These are phyloP conservation scores for Pyrgus malvae DNA, from an alignment of 2,888 invertebrate genomes.

Conservation along the genomic window DNA sequence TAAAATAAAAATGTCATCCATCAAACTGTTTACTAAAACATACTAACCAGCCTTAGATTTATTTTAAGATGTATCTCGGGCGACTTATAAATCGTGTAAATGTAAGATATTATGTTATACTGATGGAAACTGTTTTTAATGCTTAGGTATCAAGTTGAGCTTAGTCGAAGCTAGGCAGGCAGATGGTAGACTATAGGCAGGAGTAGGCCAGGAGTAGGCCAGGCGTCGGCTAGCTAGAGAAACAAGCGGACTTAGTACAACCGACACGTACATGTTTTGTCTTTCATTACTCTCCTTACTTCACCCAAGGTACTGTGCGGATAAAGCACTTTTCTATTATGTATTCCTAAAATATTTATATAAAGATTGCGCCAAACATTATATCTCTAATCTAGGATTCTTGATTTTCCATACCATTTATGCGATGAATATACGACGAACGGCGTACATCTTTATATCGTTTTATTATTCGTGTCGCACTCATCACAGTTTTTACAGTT, in stretches of 20 bases:
- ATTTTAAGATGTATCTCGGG: not conserved
- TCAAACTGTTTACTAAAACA: too few species aligned
- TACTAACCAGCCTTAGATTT: not conserved
- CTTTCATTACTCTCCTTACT: slow-evolving; percentile 49
- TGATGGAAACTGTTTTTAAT: slow-evolving; percentile 51
- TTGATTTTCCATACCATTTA: not conserved
- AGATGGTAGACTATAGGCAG: slow-evolving; percentile 66
- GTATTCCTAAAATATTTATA: slow-evolving; percentile 3
- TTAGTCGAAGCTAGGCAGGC: slow-evolving; percentile 79
- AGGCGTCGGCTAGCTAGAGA: slow-evolving; percentile 68
- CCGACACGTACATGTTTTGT: slow-evolving; percentile 53
- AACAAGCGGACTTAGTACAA: slow-evolving; percentile 68
- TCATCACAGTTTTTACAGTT: slow-evolving; percentile 68
- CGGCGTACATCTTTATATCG: slow-evolving; percentile 19
- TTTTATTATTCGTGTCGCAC: slow-evolving; percentile 47
- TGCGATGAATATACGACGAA: not conserved
- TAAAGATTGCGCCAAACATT: slow-evolving; percentile 15
- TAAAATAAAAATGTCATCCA: too few species aligned
- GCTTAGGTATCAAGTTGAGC: slow-evolving; percentile 77
- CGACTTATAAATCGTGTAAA: slow-evolving; percentile 2
- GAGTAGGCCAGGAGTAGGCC: slow-evolving; percentile 72
- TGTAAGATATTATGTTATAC: not conserved
- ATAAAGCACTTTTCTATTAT: slow-evolving; percentile 48
- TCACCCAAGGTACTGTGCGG: slow-evolving; percentile 67
- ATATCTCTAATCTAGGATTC: not conserved